A percentile compares a stretch with the other conserved stretches of the same genome.
These are phyloP conservation scores for Actenoides lindsayi DNA, from an alignment of 2,113 vertebrate species.

Conservation along the genomic window DNA sequence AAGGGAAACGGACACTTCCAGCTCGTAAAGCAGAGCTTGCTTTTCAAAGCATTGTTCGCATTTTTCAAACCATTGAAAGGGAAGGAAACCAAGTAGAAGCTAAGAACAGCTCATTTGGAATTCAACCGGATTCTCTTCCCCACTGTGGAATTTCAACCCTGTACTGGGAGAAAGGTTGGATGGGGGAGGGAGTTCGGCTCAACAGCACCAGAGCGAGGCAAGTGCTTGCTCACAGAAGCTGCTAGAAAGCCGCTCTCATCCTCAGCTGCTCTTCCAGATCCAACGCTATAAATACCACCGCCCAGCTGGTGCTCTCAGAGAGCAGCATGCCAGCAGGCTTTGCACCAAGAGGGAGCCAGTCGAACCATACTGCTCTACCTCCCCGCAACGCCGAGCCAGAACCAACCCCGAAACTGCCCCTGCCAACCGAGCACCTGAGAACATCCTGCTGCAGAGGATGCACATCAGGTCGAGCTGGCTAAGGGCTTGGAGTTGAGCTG, in stretches of 20 bases:
- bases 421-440: not conserved
- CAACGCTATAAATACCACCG: slow-evolving; percentile 72
- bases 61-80: slow-evolving; percentile 66
- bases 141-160: slow-evolving; percentile 38
- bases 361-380: not conserved
- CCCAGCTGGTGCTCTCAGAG: slow-evolving; percentile 57
- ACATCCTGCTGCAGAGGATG: rapidly evolving
- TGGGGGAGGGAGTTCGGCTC: slow-evolving; percentile 27
- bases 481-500: not conserved
- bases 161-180: slow-evolving; percentile 44
- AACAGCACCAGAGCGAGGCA: not conserved
- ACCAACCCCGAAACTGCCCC: not conserved
- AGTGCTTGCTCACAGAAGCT: slow-evolving; percentile 46
- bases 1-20: slow-evolving; percentile 65
- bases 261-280: slow-evolving; percentile 72
- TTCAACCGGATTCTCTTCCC: slow-evolving; percentile 60
- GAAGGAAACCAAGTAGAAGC: slow-evolving; percentile 56
- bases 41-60: slow-evolving; percentile 60
- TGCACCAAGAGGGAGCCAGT: not conserved
- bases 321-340: slow-evolving; percentile 34
- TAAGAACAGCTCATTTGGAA: slow-evolving; percentile 64
- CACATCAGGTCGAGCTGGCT: rapidly evolving
- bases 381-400: not conserved
- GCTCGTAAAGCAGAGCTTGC: slow-evolving; percentile 17
- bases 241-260: slow-evolving; percentile 65